phyloP scores from a whole-genome alignment of 2,888 invertebrate species.

The Caenorhabditis uteleia region DNA sequence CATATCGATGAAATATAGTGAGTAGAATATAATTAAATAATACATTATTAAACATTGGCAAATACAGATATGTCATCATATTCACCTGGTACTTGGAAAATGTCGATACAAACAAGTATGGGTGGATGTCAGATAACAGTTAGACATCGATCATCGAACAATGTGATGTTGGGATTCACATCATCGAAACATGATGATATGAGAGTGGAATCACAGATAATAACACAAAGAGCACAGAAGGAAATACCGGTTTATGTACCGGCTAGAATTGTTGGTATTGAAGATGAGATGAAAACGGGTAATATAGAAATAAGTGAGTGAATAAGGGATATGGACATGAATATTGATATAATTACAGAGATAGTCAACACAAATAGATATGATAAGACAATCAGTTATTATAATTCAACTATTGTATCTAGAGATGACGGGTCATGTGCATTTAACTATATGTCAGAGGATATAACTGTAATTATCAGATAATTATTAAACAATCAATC shows the following conservation, averaged over 20 bases:
- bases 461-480: slow-evolving; percentile 11
- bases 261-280: too few species aligned
- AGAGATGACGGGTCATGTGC: slow-evolving; percentile 20
- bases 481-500: too few species aligned
- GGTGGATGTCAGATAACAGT: slow-evolving; percentile 28
- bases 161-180: slow-evolving; percentile 24
- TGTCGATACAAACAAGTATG: slow-evolving; percentile 3
- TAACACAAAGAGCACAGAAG: slow-evolving; percentile 10
- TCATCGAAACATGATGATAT: slow-evolving; percentile 3
- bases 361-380: slow-evolving; percentile 12
- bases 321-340: too few species aligned
- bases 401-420: background rate
- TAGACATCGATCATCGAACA: slow-evolving; percentile 10
- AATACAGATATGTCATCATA: too few species aligned
- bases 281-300: too few species aligned
- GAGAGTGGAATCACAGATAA: slow-evolving; percentile 12
- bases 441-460: slow-evolving; percentile 12
- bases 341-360: slow-evolving; percentile 17
- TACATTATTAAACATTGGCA: too few species aligned
- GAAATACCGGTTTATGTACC: too few species aligned
- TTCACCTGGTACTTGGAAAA: slow-evolving; percentile 15
- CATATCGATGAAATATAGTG: too few species aligned
- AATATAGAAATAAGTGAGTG: too few species aligned
- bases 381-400: slow-evolving; percentile 10
- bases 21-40: too few species aligned